Percentiles rank a stretch among this genome's conserved stretches.
Evolutionary conservation across 2,888 invertebrate species (phyloP).

Genomic region (Scaptomyza polygonia): DNA sequence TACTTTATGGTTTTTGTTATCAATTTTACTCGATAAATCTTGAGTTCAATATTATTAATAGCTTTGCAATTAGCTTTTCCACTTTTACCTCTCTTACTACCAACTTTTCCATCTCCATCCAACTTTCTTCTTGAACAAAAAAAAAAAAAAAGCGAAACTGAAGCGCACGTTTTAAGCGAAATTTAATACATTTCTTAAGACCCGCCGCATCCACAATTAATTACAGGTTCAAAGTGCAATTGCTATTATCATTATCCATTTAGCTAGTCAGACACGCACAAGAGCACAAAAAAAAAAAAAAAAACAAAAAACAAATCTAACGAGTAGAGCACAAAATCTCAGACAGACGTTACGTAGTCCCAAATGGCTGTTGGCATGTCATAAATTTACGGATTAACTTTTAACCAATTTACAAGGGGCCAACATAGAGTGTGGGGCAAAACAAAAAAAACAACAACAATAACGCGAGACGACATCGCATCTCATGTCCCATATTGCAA

Average conservation of each 20-base stretch:
- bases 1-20: too few species aligned
- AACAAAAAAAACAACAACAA: too few species aligned
- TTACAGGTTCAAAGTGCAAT: slow-evolving; percentile 70
- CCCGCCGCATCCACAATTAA: slow-evolving; percentile 54
- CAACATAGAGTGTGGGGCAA: slow-evolving; percentile 40
- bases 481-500: slow-evolving; percentile 73
- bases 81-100: neutral
- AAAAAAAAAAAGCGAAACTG: neutral
- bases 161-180: slow-evolving; percentile 17
- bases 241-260: slow-evolving; percentile 71
- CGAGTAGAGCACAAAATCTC: slow-evolving; percentile 2
- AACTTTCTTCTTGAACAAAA: neutral
- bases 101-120: neutral
- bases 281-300: slow-evolving; percentile 17
- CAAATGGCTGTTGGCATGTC: slow-evolving; percentile 76
- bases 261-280: slow-evolving; percentile 64
- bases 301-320: too few species aligned
- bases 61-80: neutral
- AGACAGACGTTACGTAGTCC: slow-evolving; percentile 51
- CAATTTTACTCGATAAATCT: too few species aligned
- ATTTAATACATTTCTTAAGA: slow-evolving; percentile 31
- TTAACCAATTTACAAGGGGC: slow-evolving; percentile 76
- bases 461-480: slow-evolving; percentile 60
- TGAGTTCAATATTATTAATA: neutral
- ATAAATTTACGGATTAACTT: slow-evolving; percentile 78